Evolutionary conservation across 2,888 invertebrate species (phyloP).

Genomic region (Brachylomia viminalis): DNA sequence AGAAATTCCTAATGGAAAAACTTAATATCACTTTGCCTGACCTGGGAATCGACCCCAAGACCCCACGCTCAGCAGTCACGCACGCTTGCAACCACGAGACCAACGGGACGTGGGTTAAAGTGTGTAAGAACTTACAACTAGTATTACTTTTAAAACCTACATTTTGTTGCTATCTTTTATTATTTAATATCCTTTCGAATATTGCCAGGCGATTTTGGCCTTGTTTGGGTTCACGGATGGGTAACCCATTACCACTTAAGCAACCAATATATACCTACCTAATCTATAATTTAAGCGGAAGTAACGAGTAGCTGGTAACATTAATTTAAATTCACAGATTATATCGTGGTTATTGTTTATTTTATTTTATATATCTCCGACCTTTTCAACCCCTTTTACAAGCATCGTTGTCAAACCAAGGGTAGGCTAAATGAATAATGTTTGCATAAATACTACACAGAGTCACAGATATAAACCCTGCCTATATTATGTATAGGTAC

Average conservation of each 20-base stretch:
- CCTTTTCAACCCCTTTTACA: constrained; percentile 49
- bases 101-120: neutral
- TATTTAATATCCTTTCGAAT: neutral
- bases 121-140: neutral
- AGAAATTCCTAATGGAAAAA: too few species aligned
- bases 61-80: too few species aligned
- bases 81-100: too few species aligned
- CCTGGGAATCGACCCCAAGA: too few species aligned
- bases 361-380: constrained; percentile 38
- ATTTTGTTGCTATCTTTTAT: neutral
- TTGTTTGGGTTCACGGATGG: too few species aligned
- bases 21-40: too few species aligned
- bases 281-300: constrained; percentile 3
- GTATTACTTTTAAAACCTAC: neutral
- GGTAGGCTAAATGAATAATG: constrained; percentile 51
- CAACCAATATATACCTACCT: neutral
- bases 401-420: constrained; percentile 33
- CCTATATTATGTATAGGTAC: constrained; percentile 2
- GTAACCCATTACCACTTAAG: neutral
- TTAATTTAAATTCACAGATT: constrained; percentile 49
- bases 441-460: constrained; percentile 52
- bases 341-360: constrained; percentile 48
- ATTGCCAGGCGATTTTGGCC: neutral
- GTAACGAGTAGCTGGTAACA: constrained; percentile 9
- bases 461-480: constrained; percentile 23